Evolutionary conservation across 2,113 vertebrate species (phyloP).

Genomic region (Gobius niger): DNA sequence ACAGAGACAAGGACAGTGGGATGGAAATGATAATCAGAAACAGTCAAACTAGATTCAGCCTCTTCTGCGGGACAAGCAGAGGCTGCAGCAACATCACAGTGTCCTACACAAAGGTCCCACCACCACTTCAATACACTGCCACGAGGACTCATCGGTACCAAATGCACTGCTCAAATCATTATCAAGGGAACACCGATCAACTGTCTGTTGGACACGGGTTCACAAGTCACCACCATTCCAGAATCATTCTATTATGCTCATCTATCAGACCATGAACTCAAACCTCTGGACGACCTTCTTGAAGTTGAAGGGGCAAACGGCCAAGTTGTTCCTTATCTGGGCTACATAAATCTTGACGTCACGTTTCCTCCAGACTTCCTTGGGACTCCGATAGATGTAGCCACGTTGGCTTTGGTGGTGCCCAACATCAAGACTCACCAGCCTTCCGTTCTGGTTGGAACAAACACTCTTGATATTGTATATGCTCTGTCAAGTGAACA

Average conservation of each 20-base stretch:
- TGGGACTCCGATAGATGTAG: not conserved
- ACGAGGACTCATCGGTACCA: not conserved
- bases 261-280: not conserved
- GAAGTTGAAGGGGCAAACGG: not conserved
- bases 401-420: not conserved
- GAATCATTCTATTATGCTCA: not conserved
- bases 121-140: not conserved
- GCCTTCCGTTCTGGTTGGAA: not conserved
- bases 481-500: not conserved
- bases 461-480: not conserved
- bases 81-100: not conserved
- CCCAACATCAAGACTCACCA: not conserved
- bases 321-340: no score
- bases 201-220: slow-evolving; percentile 33
- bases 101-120: not conserved
- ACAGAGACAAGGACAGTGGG: no score
- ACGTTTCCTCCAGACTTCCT: not conserved
- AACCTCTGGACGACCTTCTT: not conserved
- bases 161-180: not conserved
- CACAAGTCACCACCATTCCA: not conserved
- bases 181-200: not conserved
- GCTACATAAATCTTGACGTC: not conserved
- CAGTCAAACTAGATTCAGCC: no score
- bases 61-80: not conserved
- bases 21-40: no score